Conservation (phyloP, 2,113 vertebrate species). For the Tetraodon nigroviridis region DNA sequence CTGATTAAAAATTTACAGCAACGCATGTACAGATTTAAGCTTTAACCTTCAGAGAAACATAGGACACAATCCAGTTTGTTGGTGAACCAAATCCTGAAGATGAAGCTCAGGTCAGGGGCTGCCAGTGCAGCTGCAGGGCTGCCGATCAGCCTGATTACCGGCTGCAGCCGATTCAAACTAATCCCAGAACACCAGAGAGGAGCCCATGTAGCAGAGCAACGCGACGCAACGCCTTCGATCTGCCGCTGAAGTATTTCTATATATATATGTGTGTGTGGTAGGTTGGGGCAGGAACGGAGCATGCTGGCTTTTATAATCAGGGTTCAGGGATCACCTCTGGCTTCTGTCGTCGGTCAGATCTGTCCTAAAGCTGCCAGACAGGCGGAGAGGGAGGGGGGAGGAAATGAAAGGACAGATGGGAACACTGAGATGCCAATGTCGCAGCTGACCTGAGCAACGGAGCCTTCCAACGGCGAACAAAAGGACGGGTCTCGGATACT, state of each 20-base stretch:
- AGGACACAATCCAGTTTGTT: slow-evolving; percentile 46
- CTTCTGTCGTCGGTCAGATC: slow-evolving; percentile 57
- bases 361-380: slow-evolving; percentile 31
- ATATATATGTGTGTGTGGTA: not conserved
- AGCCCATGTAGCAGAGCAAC: slow-evolving; percentile 18
- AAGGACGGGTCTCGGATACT: not conserved
- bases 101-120: slow-evolving; percentile 44
- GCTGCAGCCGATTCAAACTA: slow-evolving; percentile 60
- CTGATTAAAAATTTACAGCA: slow-evolving; percentile 19
- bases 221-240: too few species aligned
- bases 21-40: not conserved
- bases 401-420: slow-evolving; percentile 20
- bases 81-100: slow-evolving; percentile 61
- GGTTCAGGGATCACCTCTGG: slow-evolving; percentile 52
- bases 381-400: slow-evolving; percentile 10
- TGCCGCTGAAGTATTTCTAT: too few species aligned
- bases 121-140: slow-evolving; percentile 56
- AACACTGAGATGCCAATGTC: slow-evolving; percentile 13
- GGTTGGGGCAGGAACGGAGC: slow-evolving; percentile 6
- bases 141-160: slow-evolving; percentile 65
- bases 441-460: not conserved
- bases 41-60: slow-evolving; percentile 33
- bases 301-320: slow-evolving; percentile 38
- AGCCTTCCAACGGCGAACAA: slow-evolving; percentile 3
- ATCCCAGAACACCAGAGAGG: slow-evolving; percentile 46